Evolutionary conservation across 2,113 vertebrate genomes (phyloP).

Genomic region (Petaurus breviceps): DNA sequence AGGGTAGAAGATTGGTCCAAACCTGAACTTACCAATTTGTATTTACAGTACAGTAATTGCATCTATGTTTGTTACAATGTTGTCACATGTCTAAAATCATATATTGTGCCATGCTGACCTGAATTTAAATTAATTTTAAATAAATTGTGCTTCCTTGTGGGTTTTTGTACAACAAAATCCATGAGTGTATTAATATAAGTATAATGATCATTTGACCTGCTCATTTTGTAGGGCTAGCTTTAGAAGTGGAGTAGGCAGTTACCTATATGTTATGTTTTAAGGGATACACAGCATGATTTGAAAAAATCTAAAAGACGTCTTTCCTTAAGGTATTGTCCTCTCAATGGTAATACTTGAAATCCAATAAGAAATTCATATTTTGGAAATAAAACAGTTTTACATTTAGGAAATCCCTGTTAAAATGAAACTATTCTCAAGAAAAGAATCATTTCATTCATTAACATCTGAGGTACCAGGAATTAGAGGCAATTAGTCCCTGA

Average conservation of each 20-base stretch:
- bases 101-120: not conserved
- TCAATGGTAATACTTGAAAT: conserved; percentile 22
- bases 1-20: not conserved
- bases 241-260: not conserved
- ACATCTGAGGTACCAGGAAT: conserved; percentile 8
- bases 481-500: not conserved
- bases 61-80: conserved; percentile 43
- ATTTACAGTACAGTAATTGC: conserved; percentile 4
- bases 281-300: not conserved
- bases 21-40: conserved; percentile 7
- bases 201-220: not conserved
- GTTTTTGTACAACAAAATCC: not conserved
- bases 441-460: conserved; percentile 34
- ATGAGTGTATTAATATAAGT: not conserved
- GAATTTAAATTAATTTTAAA: conserved; percentile 27
- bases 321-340: conserved; percentile 3
- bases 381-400: not conserved
- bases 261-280: not conserved
- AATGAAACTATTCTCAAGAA: conserved; percentile 43
- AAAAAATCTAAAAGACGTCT: not conserved
- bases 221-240: not conserved
- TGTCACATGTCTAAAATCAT: conserved; percentile 48
- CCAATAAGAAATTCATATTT: not conserved
- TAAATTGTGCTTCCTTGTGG: conserved; percentile 24
- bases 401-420: conserved; percentile 34